Evolutionary conservation across 1,140 invertebrate species (phyloP).

Genomic region (Drosophila ohnishii): DNA sequence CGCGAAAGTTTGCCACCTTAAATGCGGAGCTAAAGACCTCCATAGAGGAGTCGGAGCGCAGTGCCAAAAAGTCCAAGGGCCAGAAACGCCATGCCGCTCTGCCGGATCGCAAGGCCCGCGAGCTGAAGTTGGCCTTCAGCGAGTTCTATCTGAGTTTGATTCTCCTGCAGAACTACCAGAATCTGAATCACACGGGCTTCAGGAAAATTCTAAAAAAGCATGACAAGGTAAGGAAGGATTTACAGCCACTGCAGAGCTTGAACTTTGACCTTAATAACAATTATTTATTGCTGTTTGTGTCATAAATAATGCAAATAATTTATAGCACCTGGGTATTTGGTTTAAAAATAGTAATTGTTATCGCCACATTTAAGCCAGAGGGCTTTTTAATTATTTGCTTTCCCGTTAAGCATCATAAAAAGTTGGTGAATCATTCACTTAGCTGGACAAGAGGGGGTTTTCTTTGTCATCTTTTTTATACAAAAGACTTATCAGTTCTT

Average conservation of each 20-base stretch:
- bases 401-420: constrained; percentile 1
- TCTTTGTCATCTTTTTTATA: background rate
- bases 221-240: constrained; percentile 91
- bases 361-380: background rate
- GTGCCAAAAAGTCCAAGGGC: constrained; percentile 84
- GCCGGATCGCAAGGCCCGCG: constrained; percentile 89
- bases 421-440: constrained; percentile 3
- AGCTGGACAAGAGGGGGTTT: background rate
- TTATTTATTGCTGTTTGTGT: background rate
- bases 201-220: constrained; percentile 99
- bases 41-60: constrained; percentile 87
- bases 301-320: constrained; percentile 10
- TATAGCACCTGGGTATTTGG: background rate
- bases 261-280: constrained; percentile 15
- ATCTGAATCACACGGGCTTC: constrained; percentile 99
- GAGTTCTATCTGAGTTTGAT: constrained; percentile 99
- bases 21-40: constrained; percentile 93
- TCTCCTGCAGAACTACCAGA: constrained; percentile 95
- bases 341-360: constrained; percentile 25
- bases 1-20: constrained; percentile 95
- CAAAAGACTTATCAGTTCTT: background rate
- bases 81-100: constrained; percentile 84
- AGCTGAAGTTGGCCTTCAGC: constrained; percentile 98
- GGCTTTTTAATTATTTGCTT: constrained; percentile 7
- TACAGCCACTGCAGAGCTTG: constrained; percentile 17